These are phyloP conservation scores for Benthosema pterotum DNA, from an alignment of 2,797 vertebrate genomes.

Conservation along the genomic window DNA sequence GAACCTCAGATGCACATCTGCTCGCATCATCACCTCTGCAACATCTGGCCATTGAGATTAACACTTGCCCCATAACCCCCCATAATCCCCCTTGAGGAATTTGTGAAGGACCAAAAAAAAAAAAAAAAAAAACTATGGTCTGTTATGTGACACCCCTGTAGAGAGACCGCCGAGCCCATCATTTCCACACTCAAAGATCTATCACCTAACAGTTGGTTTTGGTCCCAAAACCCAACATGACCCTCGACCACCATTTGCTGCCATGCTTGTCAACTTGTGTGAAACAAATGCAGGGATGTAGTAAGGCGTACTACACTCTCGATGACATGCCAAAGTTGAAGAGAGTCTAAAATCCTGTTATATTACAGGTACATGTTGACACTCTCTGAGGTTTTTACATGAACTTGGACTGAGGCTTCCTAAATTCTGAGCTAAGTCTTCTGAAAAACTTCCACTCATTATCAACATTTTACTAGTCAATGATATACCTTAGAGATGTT, in stretches of 20 bases:
- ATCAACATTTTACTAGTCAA: no score
- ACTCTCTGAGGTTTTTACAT: no score
- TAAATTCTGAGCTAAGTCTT: no score
- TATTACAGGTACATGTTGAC: no score
- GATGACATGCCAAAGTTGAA: not conserved
- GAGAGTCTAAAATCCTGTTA: not conserved
- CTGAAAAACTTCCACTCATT: no score
- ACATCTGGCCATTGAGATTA: slow-evolving; percentile 72
- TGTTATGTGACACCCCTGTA: slow-evolving; percentile 61
- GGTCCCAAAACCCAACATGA: slow-evolving; percentile 48
- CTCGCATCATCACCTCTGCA: slow-evolving; percentile 68
- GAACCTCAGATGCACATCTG: slow-evolving; percentile 70
- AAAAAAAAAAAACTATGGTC: slow-evolving; percentile 40
- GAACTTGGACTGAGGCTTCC: no score
- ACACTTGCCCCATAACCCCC: slow-evolving; percentile 60
- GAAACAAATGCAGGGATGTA: slow-evolving; percentile 44
- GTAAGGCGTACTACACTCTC: not conserved
- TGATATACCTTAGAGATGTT: no score
- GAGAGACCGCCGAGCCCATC: slow-evolving; percentile 51
- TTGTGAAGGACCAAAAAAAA: slow-evolving; percentile 57
- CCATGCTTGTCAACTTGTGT: slow-evolving; percentile 39
- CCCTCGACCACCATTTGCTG: slow-evolving; percentile 66
- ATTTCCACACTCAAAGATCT: slow-evolving; percentile 64
- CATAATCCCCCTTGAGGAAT: slow-evolving; percentile 58
- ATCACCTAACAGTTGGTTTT: slow-evolving; percentile 70